Base-by-base conservation (phyloP, 1,140 invertebrate species). In the Pseudachorutes palmiensis region DNA sequence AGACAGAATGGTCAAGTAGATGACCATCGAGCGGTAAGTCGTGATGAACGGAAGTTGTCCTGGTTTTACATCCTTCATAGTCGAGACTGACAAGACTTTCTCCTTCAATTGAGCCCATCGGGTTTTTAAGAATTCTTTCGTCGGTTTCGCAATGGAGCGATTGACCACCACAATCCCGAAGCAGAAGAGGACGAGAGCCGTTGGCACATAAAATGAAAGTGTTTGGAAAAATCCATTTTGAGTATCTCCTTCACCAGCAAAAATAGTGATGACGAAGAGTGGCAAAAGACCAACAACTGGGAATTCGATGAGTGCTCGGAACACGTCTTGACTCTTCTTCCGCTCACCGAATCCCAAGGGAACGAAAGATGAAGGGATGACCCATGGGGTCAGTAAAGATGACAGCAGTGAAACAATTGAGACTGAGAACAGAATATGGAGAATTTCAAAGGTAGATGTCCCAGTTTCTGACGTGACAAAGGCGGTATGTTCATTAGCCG, bases 1-100 rank as follows among this genome's bases (percentile, higher is more conserved):
- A 70, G 86, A 88, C 68, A 93, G 81, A 0, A 83, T 83, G 28
- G 93, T 92, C 45, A 87, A 80, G 14, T 93, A 76, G 75, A 89
- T 88, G 0, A 88, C 84, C 2, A 86, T 79, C 0, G 85, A 83
- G 71, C 90, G 80, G 65, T 85, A 85, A 74, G 86, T 85, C 14
- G 87, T 85, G 65, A 91, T 78, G 68, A 83, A 87, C 32, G 80
- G 74, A 22, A 65, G 26, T 68, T 73, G 33, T 32, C 62, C 58
- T 49, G 5, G 29, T 28, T 22, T 5, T 41, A 36, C 65, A 62
- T 3, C n/a, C n/a, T 41, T 66, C 24, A 1, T 12, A 12, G 5
- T 62, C 30, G 26, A 48, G 22, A 30, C 26, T 2, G 36, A 58
- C 12, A 22, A n/a, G 12, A 2, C 3, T 58, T 66, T 65, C 1